Base-by-base conservation (phyloP, 2,797 vertebrate genomes). In the Hapalemur alaotrensis region DNA sequence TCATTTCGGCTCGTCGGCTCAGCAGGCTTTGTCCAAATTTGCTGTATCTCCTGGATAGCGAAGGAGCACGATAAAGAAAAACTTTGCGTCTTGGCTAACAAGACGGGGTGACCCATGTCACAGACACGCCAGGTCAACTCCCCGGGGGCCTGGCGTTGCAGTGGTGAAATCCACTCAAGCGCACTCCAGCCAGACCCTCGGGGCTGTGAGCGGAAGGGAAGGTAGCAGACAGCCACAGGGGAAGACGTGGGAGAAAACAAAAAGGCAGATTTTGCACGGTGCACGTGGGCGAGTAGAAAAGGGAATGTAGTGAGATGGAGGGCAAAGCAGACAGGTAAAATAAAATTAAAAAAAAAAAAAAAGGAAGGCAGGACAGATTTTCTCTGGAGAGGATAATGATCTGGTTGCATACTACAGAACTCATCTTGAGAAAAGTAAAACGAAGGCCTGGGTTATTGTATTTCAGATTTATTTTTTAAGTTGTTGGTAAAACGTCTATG, bases 31-130 rank as follows among this genome's bases (percentile, higher is more conserved):
- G 50, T 43, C 43, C 43, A 65, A 38, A 65, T 50, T 38, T 10
- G 17, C 2, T 13, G n/a, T 38, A 10, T 30, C 72, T 50, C 61
- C 43, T 88, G 48, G 35, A 20, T 30, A 9, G 38, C 63, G 30
- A 76, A 48, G n/a, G 30, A 89, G 15, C 17, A 10, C 22, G n/a
- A 1, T 57, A 38, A 50, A 76, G 72, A 76, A n/a, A 63, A 63
- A 35, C 4, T 23, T 2, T 1, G 0, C 7, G 43, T 25, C n/a
- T 32, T 11, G 2, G 43, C n/a, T 65, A 12, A 46, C 13, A 50
- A 38, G n/a, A 38, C 14, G 23, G 0, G 5, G 43, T 10, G 32
- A 8, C 57, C 20, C 10, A 0, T 41, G 9, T 70, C 67, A 41
- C 5, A 70, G 30, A 80, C 4, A 25, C 1, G 10, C 35, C n/a